Base-by-base conservation (phyloP, 1,140 invertebrate genomes). In the Brachystomella parvula region DNA sequence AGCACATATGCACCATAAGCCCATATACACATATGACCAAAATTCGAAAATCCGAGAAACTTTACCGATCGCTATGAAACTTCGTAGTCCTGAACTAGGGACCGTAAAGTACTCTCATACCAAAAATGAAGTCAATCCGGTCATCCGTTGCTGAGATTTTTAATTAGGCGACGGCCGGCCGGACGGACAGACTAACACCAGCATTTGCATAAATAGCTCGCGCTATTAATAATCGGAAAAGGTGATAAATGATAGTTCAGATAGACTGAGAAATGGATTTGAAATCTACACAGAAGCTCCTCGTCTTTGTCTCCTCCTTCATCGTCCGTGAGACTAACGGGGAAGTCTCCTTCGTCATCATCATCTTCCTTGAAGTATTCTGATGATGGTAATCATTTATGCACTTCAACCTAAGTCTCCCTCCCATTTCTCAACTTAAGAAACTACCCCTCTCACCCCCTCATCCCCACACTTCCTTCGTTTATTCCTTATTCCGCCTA, bases 361-460 rank as follows among this genome's bases (percentile, higher is more conserved):
- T 44, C 9, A n/a, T n/a, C 39, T 44, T 44, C n/a, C 39, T 12
- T 12, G n/a, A 44, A 44, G 12, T 53, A 53, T 53, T 53, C 49
- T 53, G 6, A 53, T 26, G 49, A 53, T 53, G 12, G 12, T 53
- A 53, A 53, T 53, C 49, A 53, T 53, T 53, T 15, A 53, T 53
- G 49, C 49, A 15, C 49, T 53, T 24, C 9, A 15, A 24, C 12
- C 49, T 26, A n/a, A n/a, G n/a, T n/a, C n/a, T n/a, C n/a, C n/a
- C n/a, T n/a, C n/a, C 24, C 49, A 53, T 53, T 53, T 53, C 49
- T 53, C 49, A 53, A 53, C 12, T n/a, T n/a, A n/a, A n/a, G n/a
- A n/a, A n/a, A n/a, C n/a, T n/a, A n/a, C n/a, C n/a, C n/a, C n/a
- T n/a, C n/a, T n/a, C n/a, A n/a, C n/a, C n/a, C n/a, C n/a, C n/a